These are phyloP conservation scores for Aeoliscus strigatus DNA, from an alignment of 2,797 vertebrate species.

Conservation along the genomic window DNA sequence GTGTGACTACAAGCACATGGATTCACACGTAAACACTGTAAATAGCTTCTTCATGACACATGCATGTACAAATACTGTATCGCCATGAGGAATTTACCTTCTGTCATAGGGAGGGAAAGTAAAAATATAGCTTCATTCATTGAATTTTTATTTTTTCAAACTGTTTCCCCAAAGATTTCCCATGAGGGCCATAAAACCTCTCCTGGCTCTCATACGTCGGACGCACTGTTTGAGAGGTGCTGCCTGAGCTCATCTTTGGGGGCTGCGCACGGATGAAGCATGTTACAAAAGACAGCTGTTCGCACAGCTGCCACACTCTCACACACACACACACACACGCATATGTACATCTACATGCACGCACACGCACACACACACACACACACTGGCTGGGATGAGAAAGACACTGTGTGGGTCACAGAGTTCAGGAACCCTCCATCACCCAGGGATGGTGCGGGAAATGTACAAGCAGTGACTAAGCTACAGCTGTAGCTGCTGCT, in stretches of 20 bases:
- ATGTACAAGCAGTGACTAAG: slow-evolving; percentile 15
- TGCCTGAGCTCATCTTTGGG: slow-evolving; percentile 38
- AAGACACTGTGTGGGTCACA: slow-evolving; percentile 32
- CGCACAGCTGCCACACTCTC: slow-evolving; percentile 53
- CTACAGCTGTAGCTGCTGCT: slow-evolving; percentile 49
- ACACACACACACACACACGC: slow-evolving; percentile 5
- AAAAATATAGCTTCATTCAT: background rate
- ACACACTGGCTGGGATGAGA: slow-evolving; percentile 20
- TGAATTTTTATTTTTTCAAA: slow-evolving; percentile 2
- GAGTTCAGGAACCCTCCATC: slow-evolving; percentile 52
- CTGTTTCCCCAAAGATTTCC: slow-evolving; percentile 14
- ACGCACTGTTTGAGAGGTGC: slow-evolving; percentile 27
- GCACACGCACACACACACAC: slow-evolving; percentile 14
- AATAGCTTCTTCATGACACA: background rate
- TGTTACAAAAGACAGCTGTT: slow-evolving; percentile 64
- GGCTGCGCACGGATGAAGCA: slow-evolving; percentile 32
- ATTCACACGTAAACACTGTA: slow-evolving; percentile 2
- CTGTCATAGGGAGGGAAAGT: background rate
- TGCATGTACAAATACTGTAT: slow-evolving; percentile 4
- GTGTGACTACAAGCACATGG: slow-evolving; percentile 2
- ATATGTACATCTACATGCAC: no score
- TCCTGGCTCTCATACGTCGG: slow-evolving; percentile 21
- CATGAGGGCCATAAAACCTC: slow-evolving; percentile 5
- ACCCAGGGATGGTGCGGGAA: slow-evolving; percentile 37
- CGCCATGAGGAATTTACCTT: slow-evolving; percentile 1